phyloP scores from a whole-genome alignment of 2,113 vertebrate species.

The Asarcornis scutulata region DNA sequence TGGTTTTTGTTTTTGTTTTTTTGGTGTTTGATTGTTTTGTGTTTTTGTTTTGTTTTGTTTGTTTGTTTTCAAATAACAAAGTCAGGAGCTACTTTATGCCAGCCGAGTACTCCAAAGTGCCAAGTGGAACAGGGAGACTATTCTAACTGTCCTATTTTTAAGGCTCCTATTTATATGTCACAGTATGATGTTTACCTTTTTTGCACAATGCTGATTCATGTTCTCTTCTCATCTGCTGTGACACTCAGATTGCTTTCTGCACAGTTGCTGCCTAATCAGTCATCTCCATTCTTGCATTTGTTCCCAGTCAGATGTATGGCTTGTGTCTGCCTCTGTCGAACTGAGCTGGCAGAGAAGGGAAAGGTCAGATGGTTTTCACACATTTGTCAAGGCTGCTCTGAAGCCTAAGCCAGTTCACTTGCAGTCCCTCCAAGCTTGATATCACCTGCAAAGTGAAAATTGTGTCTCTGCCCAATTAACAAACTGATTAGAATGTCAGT shows the following conservation, averaged over 20 bases:
- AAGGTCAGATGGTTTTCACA: slow-evolving; percentile 8
- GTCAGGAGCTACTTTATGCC: neutral
- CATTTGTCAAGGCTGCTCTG: neutral
- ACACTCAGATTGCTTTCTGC: neutral
- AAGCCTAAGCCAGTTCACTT: neutral
- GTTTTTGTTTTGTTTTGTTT: too few species aligned
- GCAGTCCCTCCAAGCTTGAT: neutral
- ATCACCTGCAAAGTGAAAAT: slow-evolving; percentile 29
- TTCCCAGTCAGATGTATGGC: neutral
- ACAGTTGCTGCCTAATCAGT: slow-evolving; percentile 13
- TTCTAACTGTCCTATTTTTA: slow-evolving; percentile 54
- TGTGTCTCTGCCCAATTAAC: neutral
- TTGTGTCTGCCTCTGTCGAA: neutral
- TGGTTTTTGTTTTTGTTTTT: neutral
- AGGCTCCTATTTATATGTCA: neutral
- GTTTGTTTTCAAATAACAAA: neutral
- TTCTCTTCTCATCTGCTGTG: neutral
- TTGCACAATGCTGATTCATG: slow-evolving; percentile 41
- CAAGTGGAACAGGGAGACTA: neutral
- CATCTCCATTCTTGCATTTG: neutral
- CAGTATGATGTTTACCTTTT: neutral
- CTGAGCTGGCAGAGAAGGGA: neutral
- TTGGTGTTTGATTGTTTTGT: too few species aligned
- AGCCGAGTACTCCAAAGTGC: neutral
- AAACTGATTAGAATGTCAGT: neutral